phyloP scores from a whole-genome alignment of 2,888 invertebrate species.

The Andrena marginata region DNA sequence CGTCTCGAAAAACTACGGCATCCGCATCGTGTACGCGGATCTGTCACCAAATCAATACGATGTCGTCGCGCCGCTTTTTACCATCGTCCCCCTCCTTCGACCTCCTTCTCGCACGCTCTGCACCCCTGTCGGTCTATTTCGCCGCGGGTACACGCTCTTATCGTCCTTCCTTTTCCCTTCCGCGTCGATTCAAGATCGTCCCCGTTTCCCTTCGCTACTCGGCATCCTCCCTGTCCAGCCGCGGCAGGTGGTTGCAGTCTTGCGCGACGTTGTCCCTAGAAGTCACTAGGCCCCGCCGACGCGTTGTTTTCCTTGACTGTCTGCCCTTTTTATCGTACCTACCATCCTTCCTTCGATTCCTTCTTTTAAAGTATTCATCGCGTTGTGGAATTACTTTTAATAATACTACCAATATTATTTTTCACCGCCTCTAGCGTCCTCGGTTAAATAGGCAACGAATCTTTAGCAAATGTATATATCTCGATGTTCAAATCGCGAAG shows the following conservation, averaged over 20 bases:
- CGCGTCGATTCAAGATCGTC: background rate
- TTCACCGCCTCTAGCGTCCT: no score
- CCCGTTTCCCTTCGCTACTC: slow-evolving; percentile 18
- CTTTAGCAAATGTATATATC: no score
- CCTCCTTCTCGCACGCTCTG: slow-evolving; percentile 38
- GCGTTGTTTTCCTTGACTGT: slow-evolving; percentile 27
- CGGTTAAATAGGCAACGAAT: no score
- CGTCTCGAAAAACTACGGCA: slow-evolving; percentile 57
- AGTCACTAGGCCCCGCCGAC: slow-evolving; percentile 52
- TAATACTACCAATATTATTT: no score
- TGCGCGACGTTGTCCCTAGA: slow-evolving; percentile 52
- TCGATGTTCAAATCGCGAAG: no score
- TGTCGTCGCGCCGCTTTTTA: slow-evolving; percentile 71
- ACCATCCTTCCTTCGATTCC: no score
- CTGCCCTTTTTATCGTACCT: background rate
- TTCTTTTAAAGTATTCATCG: background rate
- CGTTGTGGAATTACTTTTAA: no score
- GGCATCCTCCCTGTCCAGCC: slow-evolving; percentile 22
- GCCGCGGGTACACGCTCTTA: background rate
- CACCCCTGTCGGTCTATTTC: background rate
- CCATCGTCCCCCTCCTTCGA: slow-evolving; percentile 53
- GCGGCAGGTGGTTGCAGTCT: slow-evolving; percentile 70
- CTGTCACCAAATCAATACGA: slow-evolving; percentile 81
- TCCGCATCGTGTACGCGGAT: slow-evolving; percentile 74
- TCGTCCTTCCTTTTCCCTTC: background rate